These are phyloP conservation scores for Callosobruchus maculatus DNA, from an alignment of 2,888 invertebrate genomes.

Conservation along the genomic window DNA sequence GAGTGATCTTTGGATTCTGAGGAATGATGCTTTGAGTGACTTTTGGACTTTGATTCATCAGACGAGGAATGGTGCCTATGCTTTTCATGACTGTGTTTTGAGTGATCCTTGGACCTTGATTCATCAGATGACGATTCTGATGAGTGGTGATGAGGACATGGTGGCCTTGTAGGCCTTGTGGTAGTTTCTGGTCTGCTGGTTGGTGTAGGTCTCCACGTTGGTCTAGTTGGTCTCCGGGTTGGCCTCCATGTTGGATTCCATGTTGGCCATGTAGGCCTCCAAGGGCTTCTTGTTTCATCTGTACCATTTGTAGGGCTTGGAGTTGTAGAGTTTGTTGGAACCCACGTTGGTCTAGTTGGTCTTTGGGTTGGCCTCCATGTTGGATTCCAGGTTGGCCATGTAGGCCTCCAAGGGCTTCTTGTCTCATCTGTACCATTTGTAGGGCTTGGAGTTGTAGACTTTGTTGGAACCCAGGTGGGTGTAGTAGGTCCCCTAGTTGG, in stretches of 20 bases:
- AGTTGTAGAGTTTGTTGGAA: no score
- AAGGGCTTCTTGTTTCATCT: background rate
- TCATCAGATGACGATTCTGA: background rate
- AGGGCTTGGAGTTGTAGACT: background rate
- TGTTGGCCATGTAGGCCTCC: background rate
- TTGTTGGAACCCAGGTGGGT: background rate
- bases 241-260: background rate
- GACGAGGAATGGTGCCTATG: no score
- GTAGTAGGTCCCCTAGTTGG: background rate
- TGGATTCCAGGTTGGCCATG: background rate
- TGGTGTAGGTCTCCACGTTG: background rate
- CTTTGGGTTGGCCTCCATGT: background rate
- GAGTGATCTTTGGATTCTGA: background rate
- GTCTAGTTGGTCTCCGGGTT: background rate
- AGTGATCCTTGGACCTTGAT: no score
- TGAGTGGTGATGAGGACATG: background rate
- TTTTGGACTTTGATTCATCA: background rate
- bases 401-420: background rate
- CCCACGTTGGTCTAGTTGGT: no score
- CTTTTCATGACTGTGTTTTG: no score
- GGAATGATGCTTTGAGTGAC: background rate
- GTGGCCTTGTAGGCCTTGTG: background rate
- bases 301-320: no score
- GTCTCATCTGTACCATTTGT: conserved; percentile 2
- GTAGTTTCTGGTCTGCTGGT: background rate